Evolutionary conservation across 2,113 vertebrate species (phyloP).

Genomic region (Cichladusa arquata): DNA sequence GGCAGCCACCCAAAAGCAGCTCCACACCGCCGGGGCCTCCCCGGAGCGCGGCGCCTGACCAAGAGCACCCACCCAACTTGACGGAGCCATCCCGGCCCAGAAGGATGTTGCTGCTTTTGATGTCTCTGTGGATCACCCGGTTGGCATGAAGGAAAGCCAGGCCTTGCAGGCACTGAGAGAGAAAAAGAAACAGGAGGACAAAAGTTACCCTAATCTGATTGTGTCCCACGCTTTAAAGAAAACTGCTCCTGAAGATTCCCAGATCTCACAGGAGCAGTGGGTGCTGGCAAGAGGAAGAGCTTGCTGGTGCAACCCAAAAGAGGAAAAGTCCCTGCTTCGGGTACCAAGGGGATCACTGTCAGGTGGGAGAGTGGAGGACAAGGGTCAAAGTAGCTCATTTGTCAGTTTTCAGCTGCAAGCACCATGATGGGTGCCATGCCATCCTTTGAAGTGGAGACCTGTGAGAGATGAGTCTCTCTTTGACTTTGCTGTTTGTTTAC

Average conservation of each 20-base stretch:
- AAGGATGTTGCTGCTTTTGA: conserved; percentile 90
- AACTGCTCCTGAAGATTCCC: too few relatives aligned
- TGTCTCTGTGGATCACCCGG: too few relatives aligned
- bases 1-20: background rate
- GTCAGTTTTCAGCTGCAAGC: background rate
- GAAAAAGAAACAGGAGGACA: background rate
- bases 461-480: background rate
- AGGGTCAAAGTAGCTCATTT: background rate
- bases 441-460: background rate
- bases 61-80: conserved; percentile 86
- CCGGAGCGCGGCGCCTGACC: background rate
- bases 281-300: background rate
- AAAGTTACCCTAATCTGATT: background rate
- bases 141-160: conserved; percentile 94
- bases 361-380: background rate
- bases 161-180: background rate
- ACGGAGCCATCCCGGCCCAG: conserved; percentile 94
- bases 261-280: too few relatives aligned
- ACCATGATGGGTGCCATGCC: background rate
- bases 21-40: background rate
- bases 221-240: too few relatives aligned
- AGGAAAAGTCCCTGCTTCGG: background rate
- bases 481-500: background rate
- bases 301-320: too few relatives aligned
- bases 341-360: background rate